Evolutionary conservation across 2,113 vertebrate species (phyloP).

Genomic region (Nettapus auritus): DNA sequence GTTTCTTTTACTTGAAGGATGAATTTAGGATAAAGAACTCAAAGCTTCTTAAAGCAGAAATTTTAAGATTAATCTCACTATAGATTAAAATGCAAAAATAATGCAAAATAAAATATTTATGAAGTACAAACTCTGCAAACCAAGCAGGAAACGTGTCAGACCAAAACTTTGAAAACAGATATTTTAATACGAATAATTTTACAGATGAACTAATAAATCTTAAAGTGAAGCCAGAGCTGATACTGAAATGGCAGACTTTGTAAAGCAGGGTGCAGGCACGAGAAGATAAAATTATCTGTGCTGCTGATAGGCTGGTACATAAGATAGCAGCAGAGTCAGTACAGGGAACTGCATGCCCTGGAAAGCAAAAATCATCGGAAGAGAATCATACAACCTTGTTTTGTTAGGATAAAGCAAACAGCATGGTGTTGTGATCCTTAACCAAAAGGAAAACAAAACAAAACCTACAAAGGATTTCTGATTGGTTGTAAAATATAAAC

Average conservation of each 20-base stretch:
- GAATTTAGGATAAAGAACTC: not conserved
- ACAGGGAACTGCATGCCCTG: not conserved
- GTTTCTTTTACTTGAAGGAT: not conserved
- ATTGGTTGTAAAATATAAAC: not conserved
- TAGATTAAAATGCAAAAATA: not conserved
- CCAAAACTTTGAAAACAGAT: not conserved
- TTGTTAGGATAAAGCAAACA: not conserved
- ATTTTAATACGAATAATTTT: not conserved
- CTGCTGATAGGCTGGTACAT: not conserved
- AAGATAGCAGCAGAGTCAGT: not conserved
- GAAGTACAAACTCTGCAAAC: not conserved
- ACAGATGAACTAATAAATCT: not conserved
- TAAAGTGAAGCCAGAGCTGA: not conserved
- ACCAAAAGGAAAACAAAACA: not conserved
- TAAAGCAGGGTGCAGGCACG: not conserved
- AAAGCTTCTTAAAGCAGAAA: not conserved
- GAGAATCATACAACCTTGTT: not conserved
- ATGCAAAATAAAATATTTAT: not conserved
- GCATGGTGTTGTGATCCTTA: fast-evolving
- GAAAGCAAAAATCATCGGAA: not conserved
- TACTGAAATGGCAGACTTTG: not conserved
- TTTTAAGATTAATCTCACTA: not conserved
- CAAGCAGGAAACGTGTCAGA: not conserved
- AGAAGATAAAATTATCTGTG: not conserved
- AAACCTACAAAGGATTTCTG: not conserved